Evolutionary conservation across 2,888 invertebrate species (phyloP), one percentile per base, ranked within the genome.

Genomic region (Leucophora obtusa): DNA sequence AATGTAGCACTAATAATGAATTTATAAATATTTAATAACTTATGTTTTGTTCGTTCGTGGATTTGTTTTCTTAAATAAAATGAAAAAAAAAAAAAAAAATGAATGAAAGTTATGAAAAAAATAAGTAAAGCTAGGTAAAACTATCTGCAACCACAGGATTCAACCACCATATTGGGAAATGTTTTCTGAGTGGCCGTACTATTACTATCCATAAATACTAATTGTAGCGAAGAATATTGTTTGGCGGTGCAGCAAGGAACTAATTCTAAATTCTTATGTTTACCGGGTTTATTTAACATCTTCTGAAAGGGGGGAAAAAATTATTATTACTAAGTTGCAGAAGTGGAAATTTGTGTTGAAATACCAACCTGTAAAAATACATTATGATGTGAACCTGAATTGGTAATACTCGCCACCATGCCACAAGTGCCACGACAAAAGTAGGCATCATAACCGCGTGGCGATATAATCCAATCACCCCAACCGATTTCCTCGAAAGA

Each of bases 161-260:
- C 96, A n/a, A 97, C 96, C 51, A 96, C 94, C 96, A 97, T 97
- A 86, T 97, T 96, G 0, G 96, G 96, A 77, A 97, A 89, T 1
- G 94, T 94, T 87, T 95, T 95, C 85, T 95, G 94, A 56, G 95
- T 94, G 82, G 95, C 93, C 4, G 95, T 94, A 84, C 94, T 94
- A 85, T 95, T 95, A 17, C 94, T 94, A 87, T 96, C 95, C 91
- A 95, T 92, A 88, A 96, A 96, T 10, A 97, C 92, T 53, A 97
- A 91, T 85, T 95, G 94, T 69, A 97, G 91, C 1, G 95, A 93
- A 80, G 95, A 94, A 89, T 96, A 94, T 79, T 94, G 94, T 62
- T 95, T 96, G 1, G 97, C 96, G 8, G 96, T 95, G 86, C 97
- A 97, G 89, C 97, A 97, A 0, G 96, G 96, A 83, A 94, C 94